Conservation (phyloP, 2,888 invertebrate genomes). For the Brachyptera putata region DNA sequence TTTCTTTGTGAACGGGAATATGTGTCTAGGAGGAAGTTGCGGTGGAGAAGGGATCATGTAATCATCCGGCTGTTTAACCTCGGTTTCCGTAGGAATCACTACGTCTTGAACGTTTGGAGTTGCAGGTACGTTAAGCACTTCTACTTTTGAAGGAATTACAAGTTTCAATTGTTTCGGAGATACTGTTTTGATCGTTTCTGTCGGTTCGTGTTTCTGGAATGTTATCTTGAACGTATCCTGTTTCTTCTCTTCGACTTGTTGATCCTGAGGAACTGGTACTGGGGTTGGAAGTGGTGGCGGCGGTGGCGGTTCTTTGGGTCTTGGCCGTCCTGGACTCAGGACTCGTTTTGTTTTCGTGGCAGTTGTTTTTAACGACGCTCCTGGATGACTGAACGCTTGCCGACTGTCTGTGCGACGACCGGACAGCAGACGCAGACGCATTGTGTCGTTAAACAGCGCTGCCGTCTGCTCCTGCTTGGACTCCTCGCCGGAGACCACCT, state of each 20-base stretch:
- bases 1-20: constrained; percentile 38
- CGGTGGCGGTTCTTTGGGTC: constrained; percentile 51
- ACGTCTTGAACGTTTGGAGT: background rate
- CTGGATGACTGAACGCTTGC: constrained; percentile 54
- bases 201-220: constrained; percentile 14
- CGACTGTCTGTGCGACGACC: constrained; percentile 53
- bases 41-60: constrained; percentile 32
- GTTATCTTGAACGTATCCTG: background rate
- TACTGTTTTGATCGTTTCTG: constrained; percentile 24
- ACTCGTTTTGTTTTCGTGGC: constrained; percentile 16
- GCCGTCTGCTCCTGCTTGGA: constrained; percentile 47
- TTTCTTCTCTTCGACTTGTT: background rate
- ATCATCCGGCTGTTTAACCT: background rate
- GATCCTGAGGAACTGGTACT: constrained; percentile 25
- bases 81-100: background rate
- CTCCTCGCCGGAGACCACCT: constrained; percentile 37
- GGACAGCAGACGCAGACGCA: constrained; percentile 64
- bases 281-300: constrained; percentile 44
- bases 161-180: background rate
- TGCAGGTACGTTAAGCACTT: background rate
- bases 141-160: background rate
- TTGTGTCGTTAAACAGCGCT: constrained; percentile 73
- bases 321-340: constrained; percentile 34
- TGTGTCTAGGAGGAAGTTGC: constrained; percentile 37
- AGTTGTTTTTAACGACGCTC: constrained; percentile 37